Conservation (phyloP, 2,888 invertebrate genomes). For the Agrochola lychnidis region DNA sequence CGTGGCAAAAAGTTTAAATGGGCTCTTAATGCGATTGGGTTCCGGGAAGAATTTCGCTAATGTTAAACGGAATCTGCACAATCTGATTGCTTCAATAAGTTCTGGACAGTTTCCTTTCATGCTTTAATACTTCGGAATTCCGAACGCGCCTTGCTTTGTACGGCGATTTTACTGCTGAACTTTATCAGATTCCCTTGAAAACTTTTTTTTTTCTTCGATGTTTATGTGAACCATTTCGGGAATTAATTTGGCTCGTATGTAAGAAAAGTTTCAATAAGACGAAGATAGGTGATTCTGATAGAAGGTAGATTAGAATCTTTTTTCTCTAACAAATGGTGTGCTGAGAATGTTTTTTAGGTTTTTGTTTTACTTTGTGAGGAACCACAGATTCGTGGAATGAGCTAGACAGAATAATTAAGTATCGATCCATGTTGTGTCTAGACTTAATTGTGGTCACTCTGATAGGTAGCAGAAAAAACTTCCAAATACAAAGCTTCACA, state of each 20-base stretch:
- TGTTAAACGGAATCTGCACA: constrained; percentile 87
- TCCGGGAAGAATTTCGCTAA: constrained; percentile 86
- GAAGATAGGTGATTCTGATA: constrained; percentile 24
- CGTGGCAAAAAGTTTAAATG: constrained; percentile 86
- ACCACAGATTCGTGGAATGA: not conserved
- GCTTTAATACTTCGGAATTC: constrained; percentile 86
- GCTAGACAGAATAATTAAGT: constrained; percentile 30
- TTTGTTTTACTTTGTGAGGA: not conserved
- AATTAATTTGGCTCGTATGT: constrained; percentile 62
- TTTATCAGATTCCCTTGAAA: constrained; percentile 67
- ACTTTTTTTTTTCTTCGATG: constrained; percentile 61
- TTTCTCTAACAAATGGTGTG: constrained; percentile 1
- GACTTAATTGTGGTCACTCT: constrained; percentile 32
- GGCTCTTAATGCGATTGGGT: constrained; percentile 88
- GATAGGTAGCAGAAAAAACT: not conserved
- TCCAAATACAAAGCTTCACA: not conserved
- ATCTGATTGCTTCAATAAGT: constrained; percentile 89
- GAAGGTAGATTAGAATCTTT: constrained; percentile 9
- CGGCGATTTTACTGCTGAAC: constrained; percentile 74
- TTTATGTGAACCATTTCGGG: constrained; percentile 62
- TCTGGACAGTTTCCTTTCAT: constrained; percentile 86
- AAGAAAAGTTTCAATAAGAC: constrained; percentile 56
- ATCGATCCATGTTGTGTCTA: constrained; percentile 22
- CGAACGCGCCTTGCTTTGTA: constrained; percentile 73
- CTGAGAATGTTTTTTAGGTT: not conserved